A percentile compares a stretch with the other conserved stretches of the same genome.
Evolutionary conservation across 2,797 vertebrate genomes (phyloP).

Genomic region (Podarcis lilfordi): DNA sequence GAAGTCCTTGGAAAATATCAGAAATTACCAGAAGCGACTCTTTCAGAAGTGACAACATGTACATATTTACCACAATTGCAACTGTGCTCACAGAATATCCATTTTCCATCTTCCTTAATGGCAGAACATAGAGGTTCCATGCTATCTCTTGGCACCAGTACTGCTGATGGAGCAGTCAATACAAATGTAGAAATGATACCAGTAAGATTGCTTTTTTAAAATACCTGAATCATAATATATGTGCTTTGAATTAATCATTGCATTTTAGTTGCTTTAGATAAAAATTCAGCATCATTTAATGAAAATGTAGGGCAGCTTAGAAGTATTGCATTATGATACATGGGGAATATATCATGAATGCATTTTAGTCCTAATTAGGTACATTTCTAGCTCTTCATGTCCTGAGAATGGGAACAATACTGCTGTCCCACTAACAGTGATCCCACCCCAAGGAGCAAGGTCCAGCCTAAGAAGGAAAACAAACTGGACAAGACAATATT

Average conservation of each 20-base stretch:
- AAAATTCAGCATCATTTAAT: not conserved
- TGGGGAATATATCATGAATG: not conserved
- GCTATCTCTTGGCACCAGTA: slow-evolving; percentile 41
- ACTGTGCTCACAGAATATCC: slow-evolving; percentile 33
- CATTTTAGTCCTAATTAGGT: not conserved
- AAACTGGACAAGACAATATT: too few relatives aligned
- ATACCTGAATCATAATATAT: not conserved
- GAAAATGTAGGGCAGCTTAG: not conserved
- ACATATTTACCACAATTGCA: not conserved
- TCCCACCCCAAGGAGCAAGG: too few relatives aligned
- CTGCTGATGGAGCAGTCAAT: slow-evolving; percentile 39
- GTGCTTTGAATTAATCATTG: slow-evolving; percentile 4
- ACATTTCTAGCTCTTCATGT: not conserved
- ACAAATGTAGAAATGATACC: slow-evolving; percentile 60
- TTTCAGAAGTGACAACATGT: slow-evolving; percentile 41
- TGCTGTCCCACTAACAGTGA: too few relatives aligned
- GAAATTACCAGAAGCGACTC: slow-evolving; percentile 40
- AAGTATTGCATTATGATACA: not conserved
- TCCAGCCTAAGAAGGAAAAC: too few relatives aligned
- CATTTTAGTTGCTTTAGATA: not conserved
- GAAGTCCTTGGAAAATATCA: slow-evolving; percentile 42
- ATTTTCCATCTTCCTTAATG: slow-evolving; percentile 58
- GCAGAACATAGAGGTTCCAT: slow-evolving; percentile 42
- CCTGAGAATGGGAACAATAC: not conserved
- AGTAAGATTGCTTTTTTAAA: slow-evolving; percentile 56